These are phyloP conservation scores for Bombus breviceps DNA, from an alignment of 1,140 invertebrate genomes.

Conservation along the genomic window DNA sequence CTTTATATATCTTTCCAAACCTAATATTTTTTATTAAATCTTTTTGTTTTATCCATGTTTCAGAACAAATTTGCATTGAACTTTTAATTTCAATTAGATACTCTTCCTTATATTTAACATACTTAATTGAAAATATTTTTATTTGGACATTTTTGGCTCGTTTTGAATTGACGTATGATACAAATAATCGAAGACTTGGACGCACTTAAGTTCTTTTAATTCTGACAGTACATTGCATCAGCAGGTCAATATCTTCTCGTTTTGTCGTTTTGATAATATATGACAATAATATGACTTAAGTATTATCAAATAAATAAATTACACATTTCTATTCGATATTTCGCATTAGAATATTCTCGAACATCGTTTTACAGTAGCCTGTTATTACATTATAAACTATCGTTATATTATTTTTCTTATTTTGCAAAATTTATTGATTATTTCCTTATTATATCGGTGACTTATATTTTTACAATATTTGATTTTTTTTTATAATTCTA, in stretches of 20 bases:
- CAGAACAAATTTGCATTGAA: background rate
- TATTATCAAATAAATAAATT: background rate
- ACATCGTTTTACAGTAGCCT: background rate
- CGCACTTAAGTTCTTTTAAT: background rate
- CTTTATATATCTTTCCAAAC: background rate
- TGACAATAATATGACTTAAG: background rate
- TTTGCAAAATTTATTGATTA: background rate
- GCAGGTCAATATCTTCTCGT: background rate
- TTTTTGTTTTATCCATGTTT: background rate
- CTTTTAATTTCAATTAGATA: background rate
- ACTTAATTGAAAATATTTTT: background rate
- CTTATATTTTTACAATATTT: background rate
- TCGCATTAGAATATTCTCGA: background rate
- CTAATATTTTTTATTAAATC: background rate
- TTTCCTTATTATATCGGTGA: background rate
- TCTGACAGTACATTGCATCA: constrained; percentile 64
- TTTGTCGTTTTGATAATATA: background rate
- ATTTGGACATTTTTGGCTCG: background rate
- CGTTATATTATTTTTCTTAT: background rate
- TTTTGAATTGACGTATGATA: background rate
- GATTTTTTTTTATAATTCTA: background rate
- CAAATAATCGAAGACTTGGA: background rate
- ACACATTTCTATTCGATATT: background rate
- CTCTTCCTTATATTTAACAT: background rate
- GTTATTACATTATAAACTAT: background rate